Evolutionary conservation across 2,888 invertebrate genomes (phyloP).

Genomic region (Sphaerophoria rueppellii): DNA sequence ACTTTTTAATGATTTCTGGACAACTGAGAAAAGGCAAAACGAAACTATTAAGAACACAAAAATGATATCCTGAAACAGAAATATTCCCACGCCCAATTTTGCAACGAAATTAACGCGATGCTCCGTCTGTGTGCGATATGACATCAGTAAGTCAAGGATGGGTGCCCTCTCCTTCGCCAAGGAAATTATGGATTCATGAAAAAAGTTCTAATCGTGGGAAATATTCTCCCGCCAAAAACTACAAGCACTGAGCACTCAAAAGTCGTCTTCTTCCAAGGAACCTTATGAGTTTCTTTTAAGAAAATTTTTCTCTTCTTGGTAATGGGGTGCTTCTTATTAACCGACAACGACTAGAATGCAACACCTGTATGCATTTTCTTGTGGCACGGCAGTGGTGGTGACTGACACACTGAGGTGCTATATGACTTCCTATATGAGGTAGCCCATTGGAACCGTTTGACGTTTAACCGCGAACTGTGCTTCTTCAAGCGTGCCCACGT

Average conservation of each 20-base stretch:
- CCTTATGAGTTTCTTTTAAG: constrained; percentile 17
- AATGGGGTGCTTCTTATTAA: constrained; percentile 46
- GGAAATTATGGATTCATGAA: constrained; percentile 56
- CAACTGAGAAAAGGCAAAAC: not conserved
- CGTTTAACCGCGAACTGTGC: constrained; percentile 72
- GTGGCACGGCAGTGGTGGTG: constrained; percentile 25
- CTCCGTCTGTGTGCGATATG: constrained; percentile 28
- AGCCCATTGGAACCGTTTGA: constrained; percentile 69
- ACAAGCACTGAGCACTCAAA: constrained; percentile 26
- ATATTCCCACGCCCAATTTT: constrained; percentile 63
- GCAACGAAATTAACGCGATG: constrained; percentile 53
- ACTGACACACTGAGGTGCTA: constrained; percentile 56
- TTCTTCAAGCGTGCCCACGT: constrained; percentile 68
- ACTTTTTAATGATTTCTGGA: constrained; percentile 40
- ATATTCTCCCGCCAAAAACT: constrained; percentile 11
- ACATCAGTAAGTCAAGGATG: constrained; percentile 54
- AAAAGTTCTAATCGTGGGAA: constrained; percentile 60
- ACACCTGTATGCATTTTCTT: constrained; percentile 64
- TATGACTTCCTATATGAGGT: constrained; percentile 61
- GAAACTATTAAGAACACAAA: not conserved
- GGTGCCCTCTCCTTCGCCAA: constrained; percentile 18
- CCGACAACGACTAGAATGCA: constrained; percentile 32
- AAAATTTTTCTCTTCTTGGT: constrained; percentile 19
- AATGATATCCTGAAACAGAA: constrained; percentile 27
- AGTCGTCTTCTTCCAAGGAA: constrained; percentile 25